phyloP scores from a whole-genome alignment of 2,113 vertebrate genomes.

The Serinus canaria region DNA sequence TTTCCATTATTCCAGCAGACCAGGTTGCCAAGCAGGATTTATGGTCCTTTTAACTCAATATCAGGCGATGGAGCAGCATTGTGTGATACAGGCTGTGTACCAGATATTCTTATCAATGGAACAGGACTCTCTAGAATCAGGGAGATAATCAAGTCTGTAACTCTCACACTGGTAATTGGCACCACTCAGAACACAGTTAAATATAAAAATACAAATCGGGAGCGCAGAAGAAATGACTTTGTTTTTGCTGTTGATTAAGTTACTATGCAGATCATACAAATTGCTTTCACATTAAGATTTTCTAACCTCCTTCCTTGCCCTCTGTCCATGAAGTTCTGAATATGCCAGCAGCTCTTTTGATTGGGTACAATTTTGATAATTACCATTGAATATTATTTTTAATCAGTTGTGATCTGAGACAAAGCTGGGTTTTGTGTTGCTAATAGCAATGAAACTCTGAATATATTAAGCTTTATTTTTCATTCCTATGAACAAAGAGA shows the following conservation, averaged over 20 bases:
- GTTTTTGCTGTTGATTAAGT: slow-evolving; percentile 3
- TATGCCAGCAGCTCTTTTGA: slow-evolving; percentile 22
- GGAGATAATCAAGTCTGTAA: slow-evolving; percentile 81
- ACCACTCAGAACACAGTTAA: slow-evolving; percentile 47
- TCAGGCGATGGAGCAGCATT: slow-evolving; percentile 64
- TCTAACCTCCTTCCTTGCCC: background rate
- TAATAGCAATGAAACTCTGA: slow-evolving; percentile 27
- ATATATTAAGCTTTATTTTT: slow-evolving; percentile 50
- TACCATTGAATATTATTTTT: slow-evolving; percentile 58
- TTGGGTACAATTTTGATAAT: slow-evolving; percentile 51
- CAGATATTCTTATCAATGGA: slow-evolving; percentile 80
- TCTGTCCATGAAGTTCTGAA: background rate
- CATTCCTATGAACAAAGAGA: slow-evolving; percentile 30
- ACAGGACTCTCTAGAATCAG: slow-evolving; percentile 79
- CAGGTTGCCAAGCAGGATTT: slow-evolving; percentile 74
- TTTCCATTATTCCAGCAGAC: slow-evolving; percentile 69
- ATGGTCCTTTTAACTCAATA: slow-evolving; percentile 74
- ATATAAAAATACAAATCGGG: slow-evolving; percentile 33
- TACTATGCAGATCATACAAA: slow-evolving; percentile 2
- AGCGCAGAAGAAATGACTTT: slow-evolving; percentile 1
- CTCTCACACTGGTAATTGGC: slow-evolving; percentile 74
- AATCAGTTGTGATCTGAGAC: slow-evolving; percentile 48
- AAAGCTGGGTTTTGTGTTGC: slow-evolving; percentile 50
- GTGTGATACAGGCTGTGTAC: slow-evolving; percentile 73
- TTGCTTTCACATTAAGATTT: slow-evolving; percentile 5